A percentile compares a stretch with the other conserved stretches of the same genome.
Evolutionary conservation across 1,140 invertebrate species (phyloP).

Genomic region (Anastrepha obliqua): DNA sequence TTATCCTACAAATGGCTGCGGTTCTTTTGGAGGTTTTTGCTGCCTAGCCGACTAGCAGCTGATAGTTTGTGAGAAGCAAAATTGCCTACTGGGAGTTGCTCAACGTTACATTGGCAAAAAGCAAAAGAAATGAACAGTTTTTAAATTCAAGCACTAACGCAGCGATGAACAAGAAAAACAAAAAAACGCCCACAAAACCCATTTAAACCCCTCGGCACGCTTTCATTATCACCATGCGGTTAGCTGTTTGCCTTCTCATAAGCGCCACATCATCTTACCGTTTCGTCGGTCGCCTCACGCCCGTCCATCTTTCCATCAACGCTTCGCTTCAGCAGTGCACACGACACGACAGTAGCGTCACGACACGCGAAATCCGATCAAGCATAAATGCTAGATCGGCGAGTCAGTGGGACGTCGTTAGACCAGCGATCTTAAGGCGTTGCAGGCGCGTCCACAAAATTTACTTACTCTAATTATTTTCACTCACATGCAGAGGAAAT

Average conservation of each 20-base stretch:
- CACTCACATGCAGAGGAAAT: background rate
- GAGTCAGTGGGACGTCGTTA: background rate
- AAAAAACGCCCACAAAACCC: background rate
- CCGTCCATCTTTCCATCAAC: background rate
- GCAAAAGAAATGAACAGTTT: no score
- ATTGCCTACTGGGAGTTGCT: no score
- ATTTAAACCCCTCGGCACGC: background rate
- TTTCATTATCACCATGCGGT: background rate
- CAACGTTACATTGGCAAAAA: no score
- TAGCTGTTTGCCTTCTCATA: background rate
- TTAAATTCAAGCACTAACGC: no score
- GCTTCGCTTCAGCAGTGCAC: background rate
- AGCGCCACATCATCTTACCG: background rate
- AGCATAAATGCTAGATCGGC: background rate
- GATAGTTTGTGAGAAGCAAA: no score
- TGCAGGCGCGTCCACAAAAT: background rate
- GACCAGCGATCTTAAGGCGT: background rate
- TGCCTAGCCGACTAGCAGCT: no score
- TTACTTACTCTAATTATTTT: conserved; percentile 14
- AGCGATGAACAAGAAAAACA: no score
- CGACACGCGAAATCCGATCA: conserved; percentile 22
- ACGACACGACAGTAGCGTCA: conserved; percentile 20
- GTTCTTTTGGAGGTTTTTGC: no score
- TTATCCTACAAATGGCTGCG: no score
- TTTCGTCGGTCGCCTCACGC: background rate